Evolutionary conservation across 1,140 invertebrate genomes (phyloP).

Genomic region (Diorhabda elongata): DNA sequence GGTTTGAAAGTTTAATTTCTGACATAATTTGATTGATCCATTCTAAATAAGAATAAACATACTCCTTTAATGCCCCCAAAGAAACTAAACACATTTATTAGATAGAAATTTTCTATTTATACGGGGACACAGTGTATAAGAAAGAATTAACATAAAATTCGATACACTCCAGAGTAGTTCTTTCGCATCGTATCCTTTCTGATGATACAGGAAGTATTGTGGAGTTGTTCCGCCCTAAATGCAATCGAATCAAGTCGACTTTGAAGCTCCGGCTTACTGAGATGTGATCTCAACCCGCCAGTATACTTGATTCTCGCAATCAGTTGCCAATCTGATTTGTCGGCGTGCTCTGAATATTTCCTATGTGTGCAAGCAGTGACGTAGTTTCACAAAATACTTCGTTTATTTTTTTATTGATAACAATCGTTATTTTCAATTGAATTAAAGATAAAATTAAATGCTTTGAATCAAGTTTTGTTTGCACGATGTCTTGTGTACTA

Average conservation of each 20-base stretch:
- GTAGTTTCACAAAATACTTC: background rate
- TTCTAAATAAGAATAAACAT: too few species aligned
- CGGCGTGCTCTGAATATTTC: slow-evolving; percentile 27
- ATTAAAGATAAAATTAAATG: too few species aligned
- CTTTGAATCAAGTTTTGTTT: too few species aligned
- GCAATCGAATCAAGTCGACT: slow-evolving; percentile 22
- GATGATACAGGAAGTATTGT: slow-evolving; percentile 16
- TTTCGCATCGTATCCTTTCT: slow-evolving; percentile 5
- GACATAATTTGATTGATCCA: too few species aligned
- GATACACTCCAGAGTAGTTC: background rate
- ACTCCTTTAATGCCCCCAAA: too few species aligned
- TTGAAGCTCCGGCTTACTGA: slow-evolving; percentile 20
- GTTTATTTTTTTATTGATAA: background rate
- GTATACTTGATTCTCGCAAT: slow-evolving; percentile 33
- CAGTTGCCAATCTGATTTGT: slow-evolving; percentile 29
- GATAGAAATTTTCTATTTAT: too few species aligned
- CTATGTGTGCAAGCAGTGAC: slow-evolving; percentile 3
- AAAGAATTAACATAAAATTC: slow-evolving; percentile 1
- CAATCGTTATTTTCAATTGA: too few species aligned
- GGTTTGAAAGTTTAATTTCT: too few species aligned
- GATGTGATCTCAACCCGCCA: slow-evolving; percentile 20
- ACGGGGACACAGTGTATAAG: background rate
- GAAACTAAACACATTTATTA: too few species aligned
- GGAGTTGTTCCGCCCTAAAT: slow-evolving; percentile 24
- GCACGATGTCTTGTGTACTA: too few species aligned